Percentiles rank a stretch among this genome's conserved stretches.
phyloP scores from a whole-genome alignment of 2,113 vertebrate species.

The Sinosuthora webbiana region DNA sequence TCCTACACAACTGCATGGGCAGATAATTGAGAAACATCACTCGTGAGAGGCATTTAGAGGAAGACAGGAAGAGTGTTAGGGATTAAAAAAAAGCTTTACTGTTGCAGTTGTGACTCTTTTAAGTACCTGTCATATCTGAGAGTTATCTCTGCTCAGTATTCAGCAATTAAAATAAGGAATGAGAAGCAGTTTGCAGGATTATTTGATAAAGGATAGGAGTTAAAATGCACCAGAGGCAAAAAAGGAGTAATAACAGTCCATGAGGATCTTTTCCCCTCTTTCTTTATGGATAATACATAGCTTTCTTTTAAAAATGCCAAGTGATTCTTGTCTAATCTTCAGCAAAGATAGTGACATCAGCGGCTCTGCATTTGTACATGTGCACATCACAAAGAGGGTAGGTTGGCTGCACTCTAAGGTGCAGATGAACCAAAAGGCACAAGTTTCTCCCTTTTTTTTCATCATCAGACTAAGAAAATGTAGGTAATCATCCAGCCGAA shows the following conservation, averaged over 20 bases:
- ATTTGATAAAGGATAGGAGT: not conserved
- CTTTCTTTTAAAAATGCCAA: not conserved
- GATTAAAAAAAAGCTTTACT: not conserved
- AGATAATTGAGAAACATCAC: not conserved
- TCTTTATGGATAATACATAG: not conserved
- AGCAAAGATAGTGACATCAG: not conserved
- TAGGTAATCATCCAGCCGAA: not conserved
- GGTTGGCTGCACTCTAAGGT: not conserved
- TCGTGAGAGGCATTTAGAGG: not conserved
- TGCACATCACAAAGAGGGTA: not conserved
- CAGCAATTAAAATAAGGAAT: not conserved
- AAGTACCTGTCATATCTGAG: not conserved
- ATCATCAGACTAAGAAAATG: not conserved
- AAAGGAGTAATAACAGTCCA: not conserved
- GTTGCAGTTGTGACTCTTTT: not conserved
- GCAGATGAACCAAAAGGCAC: not conserved
- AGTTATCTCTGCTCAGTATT: not conserved
- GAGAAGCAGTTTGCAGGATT: not conserved
- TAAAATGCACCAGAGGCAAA: not conserved
- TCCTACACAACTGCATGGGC: not conserved
- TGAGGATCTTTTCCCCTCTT: not conserved
- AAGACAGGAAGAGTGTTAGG: not conserved
- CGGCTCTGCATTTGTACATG: not conserved
- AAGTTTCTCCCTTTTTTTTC: conserved; percentile 16
- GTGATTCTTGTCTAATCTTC: not conserved